Percentiles rank a stretch among this genome's conserved stretches.
Conservation (phyloP, 2,113 vertebrate species). For the Aleadryas rufinucha region DNA sequence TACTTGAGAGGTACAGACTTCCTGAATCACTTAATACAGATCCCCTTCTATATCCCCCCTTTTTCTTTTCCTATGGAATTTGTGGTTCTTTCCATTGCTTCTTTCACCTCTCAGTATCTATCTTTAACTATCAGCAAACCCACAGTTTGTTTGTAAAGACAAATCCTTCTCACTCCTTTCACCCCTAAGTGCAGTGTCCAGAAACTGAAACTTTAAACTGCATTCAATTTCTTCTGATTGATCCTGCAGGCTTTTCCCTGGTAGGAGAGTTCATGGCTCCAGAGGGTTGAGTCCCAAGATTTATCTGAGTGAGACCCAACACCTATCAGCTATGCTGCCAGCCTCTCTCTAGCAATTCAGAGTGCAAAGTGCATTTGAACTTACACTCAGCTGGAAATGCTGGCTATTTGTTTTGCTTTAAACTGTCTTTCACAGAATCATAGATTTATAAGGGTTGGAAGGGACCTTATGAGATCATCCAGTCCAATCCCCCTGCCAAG, state of each 20-base stretch:
- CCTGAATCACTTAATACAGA: too few species aligned
- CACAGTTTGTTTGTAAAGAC: too few species aligned
- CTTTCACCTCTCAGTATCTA: too few species aligned
- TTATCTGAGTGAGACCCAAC: background rate
- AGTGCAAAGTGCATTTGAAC: background rate
- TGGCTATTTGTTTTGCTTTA: background rate
- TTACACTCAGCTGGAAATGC: background rate
- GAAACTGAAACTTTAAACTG: background rate
- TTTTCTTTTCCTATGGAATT: too few species aligned
- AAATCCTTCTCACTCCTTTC: too few species aligned
- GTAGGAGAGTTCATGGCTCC: background rate
- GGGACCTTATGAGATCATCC: too few species aligned
- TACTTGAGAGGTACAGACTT: too few species aligned
- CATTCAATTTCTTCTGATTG: background rate
- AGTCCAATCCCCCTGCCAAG: background rate
- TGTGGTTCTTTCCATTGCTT: too few species aligned
- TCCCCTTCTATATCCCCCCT: too few species aligned
- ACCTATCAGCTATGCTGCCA: background rate
- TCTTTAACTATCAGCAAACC: too few species aligned
- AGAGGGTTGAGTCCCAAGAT: background rate
- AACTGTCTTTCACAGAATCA: background rate
- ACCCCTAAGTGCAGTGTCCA: background rate
- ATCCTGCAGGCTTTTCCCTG: background rate
- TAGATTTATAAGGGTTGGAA: background rate
- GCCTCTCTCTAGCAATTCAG: background rate